These are phyloP conservation scores for Drosophila murphyi DNA, from an alignment of 1,140 invertebrate species.

Conservation along the genomic window DNA sequence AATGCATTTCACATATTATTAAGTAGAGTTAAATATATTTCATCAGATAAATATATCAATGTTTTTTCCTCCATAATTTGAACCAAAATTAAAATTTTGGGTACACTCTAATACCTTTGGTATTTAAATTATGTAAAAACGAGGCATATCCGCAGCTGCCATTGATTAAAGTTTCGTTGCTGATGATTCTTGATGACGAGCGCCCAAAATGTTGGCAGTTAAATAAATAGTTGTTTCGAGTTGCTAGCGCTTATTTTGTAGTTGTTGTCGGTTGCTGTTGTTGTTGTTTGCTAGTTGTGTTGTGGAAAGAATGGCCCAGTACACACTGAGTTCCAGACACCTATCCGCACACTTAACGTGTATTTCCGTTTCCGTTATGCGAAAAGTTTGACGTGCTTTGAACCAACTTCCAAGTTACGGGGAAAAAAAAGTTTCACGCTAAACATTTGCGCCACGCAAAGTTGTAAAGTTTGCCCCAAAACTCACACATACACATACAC, in stretches of 20 bases:
- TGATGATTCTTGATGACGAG: slow-evolving; percentile 33
- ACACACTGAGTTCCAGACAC: slow-evolving; percentile 39
- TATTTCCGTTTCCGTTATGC: slow-evolving; percentile 81
- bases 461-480: slow-evolving; percentile 70
- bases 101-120: neutral
- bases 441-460: slow-evolving; percentile 74
- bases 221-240: slow-evolving; percentile 75
- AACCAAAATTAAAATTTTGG: neutral
- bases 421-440: slow-evolving; percentile 64
- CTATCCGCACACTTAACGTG: slow-evolving; percentile 74
- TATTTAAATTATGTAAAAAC: slow-evolving; percentile 13
- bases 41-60: too few species aligned
- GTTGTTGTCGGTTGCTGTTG: slow-evolving; percentile 18
- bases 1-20: too few species aligned
- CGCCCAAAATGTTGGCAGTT: slow-evolving; percentile 63
- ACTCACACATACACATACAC: slow-evolving; percentile 36
- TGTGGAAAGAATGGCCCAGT: slow-evolving; percentile 31
- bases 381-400: slow-evolving; percentile 64
- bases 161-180: slow-evolving; percentile 64
- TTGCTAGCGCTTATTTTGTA: slow-evolving; percentile 28
- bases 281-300: slow-evolving; percentile 31
- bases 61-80: too few species aligned
- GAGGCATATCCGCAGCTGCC: slow-evolving; percentile 23
- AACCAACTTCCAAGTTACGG: slow-evolving; percentile 57
- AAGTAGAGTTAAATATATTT: too few species aligned